Conservation (phyloP, 2,888 invertebrate genomes). For the Tortrix viridana region DNA sequence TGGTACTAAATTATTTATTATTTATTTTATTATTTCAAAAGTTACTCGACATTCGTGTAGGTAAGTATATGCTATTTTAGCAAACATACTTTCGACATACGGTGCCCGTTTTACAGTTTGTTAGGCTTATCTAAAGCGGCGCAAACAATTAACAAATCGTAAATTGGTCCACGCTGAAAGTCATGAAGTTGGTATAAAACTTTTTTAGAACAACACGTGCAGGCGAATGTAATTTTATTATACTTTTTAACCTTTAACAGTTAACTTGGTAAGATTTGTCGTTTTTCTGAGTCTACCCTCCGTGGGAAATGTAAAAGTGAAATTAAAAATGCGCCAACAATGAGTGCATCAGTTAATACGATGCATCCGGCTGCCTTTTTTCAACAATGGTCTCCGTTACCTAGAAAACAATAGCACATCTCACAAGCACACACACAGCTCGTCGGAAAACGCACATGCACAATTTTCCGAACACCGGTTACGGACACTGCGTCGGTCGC, state of each 20-base stretch:
- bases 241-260: conserved; percentile 39
- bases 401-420: conserved; percentile 84
- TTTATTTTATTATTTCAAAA: conserved; percentile 14
- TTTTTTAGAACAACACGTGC: conserved; percentile 46
- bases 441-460: conserved; percentile 84
- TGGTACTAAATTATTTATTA: too few relatives aligned
- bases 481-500: conserved; percentile 82
- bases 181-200: conserved; percentile 58
- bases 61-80: conserved; percentile 2
- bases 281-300: conserved; percentile 50
- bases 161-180: conserved; percentile 65
- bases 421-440: conserved; percentile 82
- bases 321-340: conserved; percentile 65
- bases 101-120: conserved; percentile 51
- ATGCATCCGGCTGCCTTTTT: conserved; percentile 71
- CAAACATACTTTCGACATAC: conserved; percentile 21
- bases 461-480: conserved; percentile 84
- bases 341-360: conserved; percentile 61
- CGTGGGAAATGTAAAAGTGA: conserved; percentile 66
- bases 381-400: conserved; percentile 72
- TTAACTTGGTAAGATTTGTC: conserved; percentile 46
- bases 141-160: conserved; percentile 75
- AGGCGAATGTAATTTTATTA: conserved; percentile 42
- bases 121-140: conserved; percentile 72
- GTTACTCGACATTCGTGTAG: neutral